Evolutionary conservation across 2,888 invertebrate species (phyloP), one percentile per base, ranked within the genome.

Genomic region (Ferrisia virgata): DNA sequence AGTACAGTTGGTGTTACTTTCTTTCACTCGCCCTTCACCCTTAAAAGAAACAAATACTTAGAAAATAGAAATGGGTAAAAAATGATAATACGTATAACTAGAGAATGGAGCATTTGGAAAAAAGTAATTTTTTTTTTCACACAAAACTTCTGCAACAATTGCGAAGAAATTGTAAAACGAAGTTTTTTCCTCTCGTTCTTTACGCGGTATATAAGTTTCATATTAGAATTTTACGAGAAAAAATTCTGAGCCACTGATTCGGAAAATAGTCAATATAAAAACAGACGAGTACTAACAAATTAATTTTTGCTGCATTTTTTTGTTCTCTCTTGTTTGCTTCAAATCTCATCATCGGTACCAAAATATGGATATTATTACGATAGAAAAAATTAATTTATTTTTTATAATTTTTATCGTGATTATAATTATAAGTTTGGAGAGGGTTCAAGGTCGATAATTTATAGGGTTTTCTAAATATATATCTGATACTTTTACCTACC

Each of bases 211-310:
- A 72, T 72, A 33, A 33, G 72, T 36, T 72, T 72, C 33, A 72
- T 72, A 72, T 72, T 72, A 72, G 33, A 72, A 72, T 72, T 72
- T 72, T 33, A 33, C 33, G 8, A 33, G 72, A 72, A 72, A 72
- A 72, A 72, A 72, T 72, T 72, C 72, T 72, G n/a, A 72, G n/a
- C 72, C 72, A 72, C 72, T 72, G 72, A 33, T 72, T 72, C 72
- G 72, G 72, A 72, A 72, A 72, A 72, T 72, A 72, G 72, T 72
- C 72, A 33, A 72, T 72, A 72, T 33, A 72, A n/a, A 33, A 64
- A n/a, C n/a, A 33, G 72, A 33, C 72, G 72, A 72, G 33, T 33
- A 33, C 33, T 18, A 33, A 72, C 18, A 33, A 72, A 72, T 33
- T 33, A 72, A 72, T n/a, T 72, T 72, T 31, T 72, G 33, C 72